Evolutionary conservation across 1,140 invertebrate species (phyloP), one percentile per base, ranked within the genome.

Genomic region (Drosophila navojoa): DNA sequence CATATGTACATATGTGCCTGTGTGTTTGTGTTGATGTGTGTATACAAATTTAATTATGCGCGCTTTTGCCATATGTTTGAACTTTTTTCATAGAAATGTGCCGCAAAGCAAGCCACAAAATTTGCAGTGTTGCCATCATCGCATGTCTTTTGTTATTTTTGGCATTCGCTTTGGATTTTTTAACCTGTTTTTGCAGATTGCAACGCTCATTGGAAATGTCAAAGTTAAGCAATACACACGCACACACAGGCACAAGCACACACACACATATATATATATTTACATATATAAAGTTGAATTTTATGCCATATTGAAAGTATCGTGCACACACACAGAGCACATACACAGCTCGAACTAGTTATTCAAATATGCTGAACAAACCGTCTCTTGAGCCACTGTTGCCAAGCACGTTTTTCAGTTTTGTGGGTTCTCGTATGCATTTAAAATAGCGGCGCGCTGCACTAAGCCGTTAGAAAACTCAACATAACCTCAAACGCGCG

Each of bases 251-350:
- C 25, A 22, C 22, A 58, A 6, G 25, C 11, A 49, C 29, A 57
- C 22, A 60, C 15, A 66, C 50, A 53, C 63, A 62, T 7, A 32
- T 9, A 32, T 0, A 6, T 32, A 32, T 2, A 32, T 7, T 0
- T 32, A 32, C 10, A 60, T 76, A 16, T n/a, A 44, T 44, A 44
- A 16, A 44, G 42, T 73, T 80, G 63, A 77, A 29, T 54, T 38
- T 72, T 74, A 85, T 79, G 81, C 74, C 81, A 87, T 86, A 87
- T 87, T 86, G 79, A 89, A 86, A 89, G 82, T 86, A 89, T 86
- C 66, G 79, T 66, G 76, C 62, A 49, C 15, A 35, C n/a, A 44
- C 42, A 44, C 62, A 47, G 4, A n/a, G 15, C 42, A 44, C 62
- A 47, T 9, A n/a, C 69, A 61, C 69, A 57, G 74, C 71, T 63